Conservation (phyloP, 2,797 vertebrate genomes). For the Darevskia mixta region DNA sequence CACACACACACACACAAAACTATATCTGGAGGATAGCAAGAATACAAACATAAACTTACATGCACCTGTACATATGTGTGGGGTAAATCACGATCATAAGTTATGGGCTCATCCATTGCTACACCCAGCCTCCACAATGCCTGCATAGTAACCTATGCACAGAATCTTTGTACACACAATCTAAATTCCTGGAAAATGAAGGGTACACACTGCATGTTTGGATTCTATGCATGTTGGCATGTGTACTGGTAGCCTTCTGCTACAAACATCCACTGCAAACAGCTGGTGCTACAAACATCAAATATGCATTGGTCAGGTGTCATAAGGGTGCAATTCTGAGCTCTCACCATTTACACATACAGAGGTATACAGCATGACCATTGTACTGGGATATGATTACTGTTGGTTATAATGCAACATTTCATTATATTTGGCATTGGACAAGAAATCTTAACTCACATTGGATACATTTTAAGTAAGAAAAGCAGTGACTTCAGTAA, state of each 20-base stretch:
- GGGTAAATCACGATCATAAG: background rate
- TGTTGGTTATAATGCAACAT: background rate
- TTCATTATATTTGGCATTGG: background rate
- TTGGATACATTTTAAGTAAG: background rate
- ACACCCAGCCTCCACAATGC: background rate
- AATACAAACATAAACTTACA: background rate
- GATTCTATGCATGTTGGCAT: background rate
- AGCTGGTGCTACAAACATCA: too few species aligned
- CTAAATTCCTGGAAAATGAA: background rate
- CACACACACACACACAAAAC: background rate
- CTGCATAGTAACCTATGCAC: background rate
- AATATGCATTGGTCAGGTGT: background rate
- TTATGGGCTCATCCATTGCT: background rate
- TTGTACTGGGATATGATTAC: background rate
- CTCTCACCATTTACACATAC: background rate
- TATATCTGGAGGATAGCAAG: background rate
- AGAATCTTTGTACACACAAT: background rate
- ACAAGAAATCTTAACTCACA: background rate
- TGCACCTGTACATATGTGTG: background rate
- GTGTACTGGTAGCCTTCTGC: background rate
- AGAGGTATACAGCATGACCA: background rate
- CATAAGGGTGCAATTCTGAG: background rate
- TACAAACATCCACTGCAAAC: background rate
- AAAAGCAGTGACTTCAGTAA: too few species aligned
- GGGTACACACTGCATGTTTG: background rate